phyloP scores from a whole-genome alignment of 2,113 vertebrate species.

The Ranitomeya variabilis region DNA sequence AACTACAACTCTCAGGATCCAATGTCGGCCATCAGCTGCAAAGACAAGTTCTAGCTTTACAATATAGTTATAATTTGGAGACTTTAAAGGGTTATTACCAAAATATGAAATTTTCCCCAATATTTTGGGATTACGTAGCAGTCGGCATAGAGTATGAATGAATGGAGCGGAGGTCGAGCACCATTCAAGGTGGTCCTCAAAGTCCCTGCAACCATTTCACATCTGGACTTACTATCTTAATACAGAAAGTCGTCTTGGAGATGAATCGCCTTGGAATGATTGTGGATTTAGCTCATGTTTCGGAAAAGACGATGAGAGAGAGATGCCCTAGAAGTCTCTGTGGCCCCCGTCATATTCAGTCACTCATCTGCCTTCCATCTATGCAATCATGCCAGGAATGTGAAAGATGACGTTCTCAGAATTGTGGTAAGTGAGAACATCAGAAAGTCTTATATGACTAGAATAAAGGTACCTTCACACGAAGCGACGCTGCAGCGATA shows the following conservation, averaged over 20 bases:
- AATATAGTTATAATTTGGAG: background rate
- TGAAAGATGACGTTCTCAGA: slow-evolving; percentile 80
- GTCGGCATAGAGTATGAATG: too few species aligned
- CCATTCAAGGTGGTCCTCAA: too few species aligned
- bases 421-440: slow-evolving; percentile 77
- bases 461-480: too few species aligned
- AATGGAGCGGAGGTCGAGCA: too few species aligned
- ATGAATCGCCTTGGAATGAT: slow-evolving; percentile 95
- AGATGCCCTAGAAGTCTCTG: slow-evolving; percentile 72
- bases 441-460: background rate
- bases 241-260: slow-evolving; percentile 79
- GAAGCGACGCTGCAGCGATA: too few species aligned
- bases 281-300: slow-evolving; percentile 86
- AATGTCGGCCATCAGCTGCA: background rate
- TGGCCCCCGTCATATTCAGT: slow-evolving; percentile 91
- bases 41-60: background rate
- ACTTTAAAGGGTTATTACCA: too few species aligned
- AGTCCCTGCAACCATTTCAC: background rate
- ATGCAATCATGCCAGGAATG: slow-evolving; percentile 79
- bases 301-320: slow-evolving; percentile 82
- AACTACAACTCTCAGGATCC: background rate
- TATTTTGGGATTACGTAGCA: too few species aligned
- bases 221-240: background rate
- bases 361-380: slow-evolving; percentile 85
- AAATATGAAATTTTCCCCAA: too few species aligned